These are phyloP conservation scores for Tenebrio molitor DNA, from an alignment of 1,140 invertebrate species.

Conservation along the genomic window DNA sequence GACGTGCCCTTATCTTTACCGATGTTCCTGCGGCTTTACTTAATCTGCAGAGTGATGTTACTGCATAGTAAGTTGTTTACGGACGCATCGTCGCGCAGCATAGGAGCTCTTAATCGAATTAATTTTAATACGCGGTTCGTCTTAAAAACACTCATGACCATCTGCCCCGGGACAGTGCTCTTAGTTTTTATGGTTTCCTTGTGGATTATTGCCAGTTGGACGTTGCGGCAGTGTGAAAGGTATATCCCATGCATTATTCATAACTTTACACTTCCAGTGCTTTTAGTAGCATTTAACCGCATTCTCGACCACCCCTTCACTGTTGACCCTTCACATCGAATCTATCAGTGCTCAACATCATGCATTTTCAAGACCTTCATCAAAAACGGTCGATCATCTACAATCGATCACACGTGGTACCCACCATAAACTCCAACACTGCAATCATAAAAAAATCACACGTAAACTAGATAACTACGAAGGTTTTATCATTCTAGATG, in stretches of 20 bases:
- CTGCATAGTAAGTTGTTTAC: slow-evolving; percentile 99
- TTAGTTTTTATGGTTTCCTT: slow-evolving; percentile 98
- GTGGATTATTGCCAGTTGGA: slow-evolving; percentile 99
- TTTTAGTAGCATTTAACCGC: slow-evolving; percentile 24
- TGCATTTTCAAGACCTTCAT: too few relatives aligned
- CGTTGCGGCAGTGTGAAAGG: slow-evolving; percentile 98
- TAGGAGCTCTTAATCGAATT: slow-evolving; percentile 98
- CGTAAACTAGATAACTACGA: too few relatives aligned
- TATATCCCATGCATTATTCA: slow-evolving; percentile 66
- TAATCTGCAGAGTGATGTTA: slow-evolving; percentile 99
- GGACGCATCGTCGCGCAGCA: slow-evolving; percentile 94
- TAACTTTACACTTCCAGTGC: slow-evolving; percentile 8
- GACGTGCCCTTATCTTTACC: slow-evolving; percentile 97
- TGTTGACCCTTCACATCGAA: slow-evolving; percentile 14
- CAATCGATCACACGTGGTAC: too few relatives aligned
- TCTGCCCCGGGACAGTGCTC: slow-evolving; percentile 98
- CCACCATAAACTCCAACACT: too few relatives aligned
- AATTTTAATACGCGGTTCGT: slow-evolving; percentile 99
- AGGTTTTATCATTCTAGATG: too few relatives aligned
- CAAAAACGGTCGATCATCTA: too few relatives aligned
- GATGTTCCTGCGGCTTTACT: slow-evolving; percentile 99
- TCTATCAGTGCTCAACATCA: neutral
- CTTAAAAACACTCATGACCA: slow-evolving; percentile 99
- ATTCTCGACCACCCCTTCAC: slow-evolving; percentile 13
- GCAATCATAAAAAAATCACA: too few relatives aligned